phyloP scores from a whole-genome alignment of 2,888 invertebrate species.

The Diarsia dahlii region DNA sequence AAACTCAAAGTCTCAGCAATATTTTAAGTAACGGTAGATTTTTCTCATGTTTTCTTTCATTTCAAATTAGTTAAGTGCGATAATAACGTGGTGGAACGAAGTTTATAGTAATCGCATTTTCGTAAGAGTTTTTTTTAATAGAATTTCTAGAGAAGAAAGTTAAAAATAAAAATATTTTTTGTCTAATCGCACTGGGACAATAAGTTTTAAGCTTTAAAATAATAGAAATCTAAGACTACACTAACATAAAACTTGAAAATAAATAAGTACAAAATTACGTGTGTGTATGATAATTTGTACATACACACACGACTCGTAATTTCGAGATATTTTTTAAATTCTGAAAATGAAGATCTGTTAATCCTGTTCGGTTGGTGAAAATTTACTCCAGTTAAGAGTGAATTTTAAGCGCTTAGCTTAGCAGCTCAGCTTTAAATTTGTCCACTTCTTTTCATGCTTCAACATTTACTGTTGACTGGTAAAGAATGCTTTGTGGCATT shows the following conservation, averaged over 20 bases:
- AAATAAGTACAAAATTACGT: neutral
- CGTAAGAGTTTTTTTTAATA: neutral
- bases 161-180: neutral
- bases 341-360: neutral
- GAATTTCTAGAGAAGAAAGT: neutral
- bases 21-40: neutral
- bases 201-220: neutral
- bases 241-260: neutral
- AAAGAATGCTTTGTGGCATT: too few relatives aligned
- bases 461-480: too few relatives aligned
- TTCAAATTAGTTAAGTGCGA: too few relatives aligned
- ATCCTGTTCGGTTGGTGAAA: too few relatives aligned
- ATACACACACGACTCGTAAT: too few relatives aligned
- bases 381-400: too few relatives aligned
- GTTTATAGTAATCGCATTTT: neutral
- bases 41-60: too few relatives aligned
- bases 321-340: neutral
- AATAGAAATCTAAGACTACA: neutral
- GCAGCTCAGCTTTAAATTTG: neutral
- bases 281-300: too few relatives aligned
- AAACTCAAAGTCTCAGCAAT: neutral
- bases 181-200: neutral
- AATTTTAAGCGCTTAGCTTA: neutral
- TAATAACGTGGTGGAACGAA: neutral
- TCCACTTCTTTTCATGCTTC: neutral